phyloP scores from a whole-genome alignment of 2,113 vertebrate species.

The Oreochromis niloticus region DNA sequence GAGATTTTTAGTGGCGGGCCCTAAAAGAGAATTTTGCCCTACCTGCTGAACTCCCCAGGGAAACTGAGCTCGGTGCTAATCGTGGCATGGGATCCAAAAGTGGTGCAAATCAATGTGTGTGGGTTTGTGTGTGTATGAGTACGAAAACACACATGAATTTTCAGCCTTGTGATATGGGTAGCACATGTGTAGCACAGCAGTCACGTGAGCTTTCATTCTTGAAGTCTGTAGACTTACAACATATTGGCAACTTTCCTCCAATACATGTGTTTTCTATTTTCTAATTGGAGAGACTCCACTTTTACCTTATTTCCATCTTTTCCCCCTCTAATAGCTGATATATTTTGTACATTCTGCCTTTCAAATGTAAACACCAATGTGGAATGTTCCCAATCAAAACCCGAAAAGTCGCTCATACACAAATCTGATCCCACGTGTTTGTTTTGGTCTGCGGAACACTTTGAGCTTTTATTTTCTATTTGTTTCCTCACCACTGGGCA shows the following conservation, averaged over 20 bases:
- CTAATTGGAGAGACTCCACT: constrained; percentile 11
- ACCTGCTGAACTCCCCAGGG: constrained; percentile 33
- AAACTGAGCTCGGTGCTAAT: constrained; percentile 25
- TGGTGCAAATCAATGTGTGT: not conserved
- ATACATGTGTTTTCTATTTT: constrained; percentile 22
- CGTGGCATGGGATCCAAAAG: not conserved
- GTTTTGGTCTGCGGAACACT: constrained; percentile 8
- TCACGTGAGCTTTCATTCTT: not conserved
- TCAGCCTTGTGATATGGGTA: not conserved
- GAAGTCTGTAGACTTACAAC: not conserved
- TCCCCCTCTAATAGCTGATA: not conserved
- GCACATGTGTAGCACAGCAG: not conserved
- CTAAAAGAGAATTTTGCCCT: constrained; percentile 40
- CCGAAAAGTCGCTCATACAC: not conserved
- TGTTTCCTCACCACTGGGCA: not conserved
- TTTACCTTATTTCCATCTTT: constrained; percentile 4
- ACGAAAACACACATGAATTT: not conserved
- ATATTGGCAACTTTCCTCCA: not conserved
- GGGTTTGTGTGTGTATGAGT: not conserved
- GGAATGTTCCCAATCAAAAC: constrained; percentile 2
- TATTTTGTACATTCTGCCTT: not conserved
- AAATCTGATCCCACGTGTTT: not conserved
- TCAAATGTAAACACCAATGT: not conserved
- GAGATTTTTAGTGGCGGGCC: constrained; percentile 49
- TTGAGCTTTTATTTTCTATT: not conserved